These are phyloP conservation scores for Stenichneumon culpator DNA, from an alignment of 2,888 invertebrate species.

Conservation along the genomic window DNA sequence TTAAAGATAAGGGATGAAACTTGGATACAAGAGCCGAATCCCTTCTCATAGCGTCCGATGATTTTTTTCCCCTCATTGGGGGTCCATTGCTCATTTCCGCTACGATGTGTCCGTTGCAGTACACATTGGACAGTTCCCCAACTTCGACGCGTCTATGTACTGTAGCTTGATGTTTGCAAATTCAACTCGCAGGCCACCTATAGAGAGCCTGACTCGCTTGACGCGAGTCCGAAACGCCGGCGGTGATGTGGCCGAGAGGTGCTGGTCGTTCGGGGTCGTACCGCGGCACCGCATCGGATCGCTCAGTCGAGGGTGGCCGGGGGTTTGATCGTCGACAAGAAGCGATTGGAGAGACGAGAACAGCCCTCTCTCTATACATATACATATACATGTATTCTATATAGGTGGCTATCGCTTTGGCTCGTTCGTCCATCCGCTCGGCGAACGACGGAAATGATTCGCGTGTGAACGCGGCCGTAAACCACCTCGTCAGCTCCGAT, in stretches of 20 bases:
- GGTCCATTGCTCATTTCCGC: not conserved
- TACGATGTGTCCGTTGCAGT: not conserved
- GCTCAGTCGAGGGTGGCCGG: conserved; percentile 20
- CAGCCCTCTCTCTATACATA: conserved; percentile 19
- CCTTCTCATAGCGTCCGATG: not conserved
- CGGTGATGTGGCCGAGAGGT: conserved; percentile 46
- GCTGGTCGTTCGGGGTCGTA: conserved; percentile 47
- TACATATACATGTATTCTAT: too few relatives aligned
- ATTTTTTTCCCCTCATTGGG: not conserved
- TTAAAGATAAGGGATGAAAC: not conserved
- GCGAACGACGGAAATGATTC: conserved; percentile 73
- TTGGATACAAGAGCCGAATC: not conserved
- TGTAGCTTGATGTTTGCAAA: conserved; percentile 27
- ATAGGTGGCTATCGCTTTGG: not conserved
- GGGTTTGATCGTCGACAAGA: conserved; percentile 69
- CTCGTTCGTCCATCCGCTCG: conserved; percentile 56
- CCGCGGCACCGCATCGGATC: conserved; percentile 18
- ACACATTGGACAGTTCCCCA: not conserved
- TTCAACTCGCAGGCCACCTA: conserved; percentile 17
- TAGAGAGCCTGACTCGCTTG: conserved; percentile 14
- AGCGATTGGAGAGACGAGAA: conserved; percentile 64
- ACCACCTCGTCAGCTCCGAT: conserved; percentile 71
- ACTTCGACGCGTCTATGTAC: not conserved
- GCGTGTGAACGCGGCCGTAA: conserved; percentile 71
- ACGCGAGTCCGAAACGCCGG: conserved; percentile 21